Evolutionary conservation across 2,797 vertebrate species (phyloP), one percentile per base, ranked within the genome.

Genomic region (Cuniculus paca): DNA sequence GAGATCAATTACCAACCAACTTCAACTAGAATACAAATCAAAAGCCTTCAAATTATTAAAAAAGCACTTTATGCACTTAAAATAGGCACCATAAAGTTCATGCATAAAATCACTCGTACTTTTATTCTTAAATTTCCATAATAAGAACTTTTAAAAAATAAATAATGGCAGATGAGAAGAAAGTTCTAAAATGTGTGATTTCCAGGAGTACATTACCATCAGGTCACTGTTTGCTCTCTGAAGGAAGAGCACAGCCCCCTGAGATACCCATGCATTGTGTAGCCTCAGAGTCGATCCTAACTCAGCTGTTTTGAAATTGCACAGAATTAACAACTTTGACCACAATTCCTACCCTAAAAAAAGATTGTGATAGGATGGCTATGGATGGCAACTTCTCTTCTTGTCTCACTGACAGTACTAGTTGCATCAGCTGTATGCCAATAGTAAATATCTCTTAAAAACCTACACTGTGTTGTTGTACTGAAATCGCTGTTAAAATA

Each of bases 1-100:
- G 89, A 98, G 93, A 96, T 97, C 95, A 97, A 31, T 97, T 97
- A 95, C 92, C 80, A 97, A 91, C 95, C 72, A 89, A 42, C 86
- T 97, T 96, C 75, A 96, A 63, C 80, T 93, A 84, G 63, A 97
- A 91, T 93, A 91, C 80, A 97, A 97, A 96, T 89, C 86, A 95
- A 91, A 97, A 91, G 75, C 80, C 61, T 95, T 72, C 74, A 87
- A 88, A 54, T 96, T 97, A 92, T 78, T 78, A 31, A 92, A 78
- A 77, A 82, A 70, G 52, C 42, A 68, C 16, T 84, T 72, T 34
- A 52, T 91, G 26, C 63, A 96, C 94, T 93, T 97, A 96, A 97
- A 97, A 90, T 93, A 95, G 63, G 84, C 83, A 94, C 63, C 50
- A 91, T 72, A 95, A 93, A 91, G 80, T 94, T 84, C 60, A 54